Percentiles rank a stretch among this genome's conserved stretches.
Evolutionary conservation across 2,113 vertebrate species (phyloP).

Genomic region (Agapornis roseicollis): DNA sequence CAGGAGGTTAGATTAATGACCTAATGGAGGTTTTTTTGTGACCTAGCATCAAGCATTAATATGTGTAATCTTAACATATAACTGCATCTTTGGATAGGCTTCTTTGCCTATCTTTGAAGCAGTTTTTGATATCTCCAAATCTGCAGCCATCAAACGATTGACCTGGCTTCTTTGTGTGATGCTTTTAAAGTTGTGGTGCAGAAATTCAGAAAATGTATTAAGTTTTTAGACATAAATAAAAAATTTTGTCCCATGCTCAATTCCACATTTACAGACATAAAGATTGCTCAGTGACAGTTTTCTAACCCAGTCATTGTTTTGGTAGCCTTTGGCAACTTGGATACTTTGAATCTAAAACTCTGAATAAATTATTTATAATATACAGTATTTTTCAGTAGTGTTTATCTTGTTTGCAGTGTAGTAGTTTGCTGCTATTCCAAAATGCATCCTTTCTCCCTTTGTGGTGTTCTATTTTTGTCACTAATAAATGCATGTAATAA

Average conservation of each 20-base stretch:
- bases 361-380: constrained; percentile 6
- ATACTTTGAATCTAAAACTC: background rate
- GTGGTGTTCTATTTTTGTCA: background rate
- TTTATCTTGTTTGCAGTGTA: background rate
- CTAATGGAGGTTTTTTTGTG: background rate
- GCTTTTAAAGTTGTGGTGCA: background rate
- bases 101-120: background rate
- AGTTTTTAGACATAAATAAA: background rate
- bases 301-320: background rate
- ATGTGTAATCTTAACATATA: background rate
- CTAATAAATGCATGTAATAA: background rate
- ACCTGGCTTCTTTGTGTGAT: background rate
- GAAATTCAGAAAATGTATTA: background rate
- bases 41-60: background rate
- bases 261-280: background rate
- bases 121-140: background rate
- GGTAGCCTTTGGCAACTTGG: constrained; percentile 16
- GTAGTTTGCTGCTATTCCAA: background rate
- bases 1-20: background rate
- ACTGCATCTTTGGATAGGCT: background rate
- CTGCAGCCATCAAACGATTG: background rate
- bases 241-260: background rate
- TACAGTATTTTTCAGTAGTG: background rate
- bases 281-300: constrained; percentile 42
- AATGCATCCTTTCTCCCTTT: background rate